Percentiles rank a stretch among this genome's conserved stretches.
These are phyloP conservation scores for Perodicticus potto DNA, from an alignment of 2,797 vertebrate species.

Conservation along the genomic window DNA sequence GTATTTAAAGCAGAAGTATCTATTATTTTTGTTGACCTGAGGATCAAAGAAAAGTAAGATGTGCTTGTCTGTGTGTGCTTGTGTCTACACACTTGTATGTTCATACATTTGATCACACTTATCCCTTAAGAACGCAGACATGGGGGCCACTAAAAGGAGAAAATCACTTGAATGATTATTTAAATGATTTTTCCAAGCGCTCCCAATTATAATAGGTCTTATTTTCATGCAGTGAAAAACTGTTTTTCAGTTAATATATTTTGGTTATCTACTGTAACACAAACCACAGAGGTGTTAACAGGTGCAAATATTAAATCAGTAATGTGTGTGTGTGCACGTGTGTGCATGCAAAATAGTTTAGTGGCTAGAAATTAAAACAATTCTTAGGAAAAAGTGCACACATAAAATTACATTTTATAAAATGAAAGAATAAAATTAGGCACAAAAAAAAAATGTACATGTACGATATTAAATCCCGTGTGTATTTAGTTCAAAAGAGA, in stretches of 20 bases:
- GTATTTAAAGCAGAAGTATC: background rate
- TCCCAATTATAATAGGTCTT: background rate
- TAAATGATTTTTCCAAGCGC: background rate
- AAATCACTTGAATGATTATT: background rate
- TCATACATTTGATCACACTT: background rate
- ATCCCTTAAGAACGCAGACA: background rate
- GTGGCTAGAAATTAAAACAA: background rate
- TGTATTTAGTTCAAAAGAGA: too few relatives aligned
- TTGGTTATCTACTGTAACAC: background rate
- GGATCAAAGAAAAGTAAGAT: background rate
- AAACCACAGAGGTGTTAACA: background rate
- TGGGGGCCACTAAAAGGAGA: background rate
- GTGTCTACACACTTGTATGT: background rate
- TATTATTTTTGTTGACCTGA: background rate
- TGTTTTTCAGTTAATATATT: background rate
- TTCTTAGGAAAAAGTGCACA: background rate
- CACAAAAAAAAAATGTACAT: too few relatives aligned
- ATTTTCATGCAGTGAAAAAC: background rate
- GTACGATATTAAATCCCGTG: too few relatives aligned
- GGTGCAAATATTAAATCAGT: fast-evolving
- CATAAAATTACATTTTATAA: too few relatives aligned
- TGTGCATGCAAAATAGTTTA: background rate
- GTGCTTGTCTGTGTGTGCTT: too few relatives aligned
- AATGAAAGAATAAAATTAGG: background rate
- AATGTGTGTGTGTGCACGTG: background rate